Conservation (phyloP, 2,797 vertebrate genomes). For the Cuniculus paca region DNA sequence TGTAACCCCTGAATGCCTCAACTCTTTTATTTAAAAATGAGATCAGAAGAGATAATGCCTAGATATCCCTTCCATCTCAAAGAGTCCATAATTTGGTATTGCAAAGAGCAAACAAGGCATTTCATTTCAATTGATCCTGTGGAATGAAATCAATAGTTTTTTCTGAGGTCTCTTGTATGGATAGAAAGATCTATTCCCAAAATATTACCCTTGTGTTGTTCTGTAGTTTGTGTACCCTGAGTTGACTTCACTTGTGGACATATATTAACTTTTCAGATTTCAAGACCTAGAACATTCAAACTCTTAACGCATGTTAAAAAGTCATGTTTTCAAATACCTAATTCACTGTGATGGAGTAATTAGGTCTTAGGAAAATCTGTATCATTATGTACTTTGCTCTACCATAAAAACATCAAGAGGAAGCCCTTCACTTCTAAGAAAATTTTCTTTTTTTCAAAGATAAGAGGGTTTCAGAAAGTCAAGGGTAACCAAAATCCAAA, state of each 20-base stretch:
- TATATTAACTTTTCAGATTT: neutral
- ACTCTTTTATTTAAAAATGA: conserved; percentile 30
- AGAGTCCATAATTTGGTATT: neutral
- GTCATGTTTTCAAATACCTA: neutral
- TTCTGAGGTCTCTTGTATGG: neutral
- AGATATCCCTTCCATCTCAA: neutral
- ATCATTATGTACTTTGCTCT: neutral
- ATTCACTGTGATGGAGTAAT: neutral
- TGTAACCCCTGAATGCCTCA: neutral
- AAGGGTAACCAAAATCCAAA: neutral
- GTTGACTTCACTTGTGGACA: neutral
- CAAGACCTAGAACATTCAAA: neutral
- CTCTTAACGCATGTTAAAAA: neutral
- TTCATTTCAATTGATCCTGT: neutral
- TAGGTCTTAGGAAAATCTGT: neutral
- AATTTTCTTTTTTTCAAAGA: conserved; percentile 14
- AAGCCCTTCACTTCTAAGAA: neutral
- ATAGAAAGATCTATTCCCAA: neutral
- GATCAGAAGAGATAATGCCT: neutral
- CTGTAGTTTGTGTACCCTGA: neutral
- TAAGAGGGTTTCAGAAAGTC: neutral
- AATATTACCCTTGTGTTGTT: neutral
- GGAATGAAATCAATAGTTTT: neutral
- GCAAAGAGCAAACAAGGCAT: neutral
- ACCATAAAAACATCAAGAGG: neutral